Percentiles rank a stretch among this genome's conserved stretches.
Evolutionary conservation across 1,140 invertebrate species (phyloP).

Genomic region (Sitobion miscanthi): DNA sequence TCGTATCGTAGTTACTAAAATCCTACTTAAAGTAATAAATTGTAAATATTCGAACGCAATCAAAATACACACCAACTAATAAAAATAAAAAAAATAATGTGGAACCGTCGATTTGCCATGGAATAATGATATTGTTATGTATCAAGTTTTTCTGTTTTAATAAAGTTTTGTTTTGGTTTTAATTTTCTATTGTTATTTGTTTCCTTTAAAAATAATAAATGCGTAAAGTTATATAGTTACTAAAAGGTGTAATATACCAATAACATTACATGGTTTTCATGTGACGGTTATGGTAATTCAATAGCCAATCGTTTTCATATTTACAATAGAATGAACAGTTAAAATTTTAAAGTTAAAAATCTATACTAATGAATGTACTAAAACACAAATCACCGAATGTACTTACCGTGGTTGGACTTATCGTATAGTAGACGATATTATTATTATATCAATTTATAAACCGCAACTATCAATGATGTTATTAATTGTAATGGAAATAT

Average conservation of each 20-base stretch:
- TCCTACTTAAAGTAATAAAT: neutral
- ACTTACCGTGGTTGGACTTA: neutral
- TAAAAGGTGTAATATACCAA: no score
- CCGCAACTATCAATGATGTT: neutral
- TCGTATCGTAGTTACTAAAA: neutral
- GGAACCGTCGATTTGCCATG: neutral
- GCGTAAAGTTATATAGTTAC: neutral
- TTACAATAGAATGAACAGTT: neutral
- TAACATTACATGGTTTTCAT: neutral
- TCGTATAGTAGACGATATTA: neutral
- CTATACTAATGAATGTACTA: no score
- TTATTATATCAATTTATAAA: neutral
- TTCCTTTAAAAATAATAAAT: neutral
- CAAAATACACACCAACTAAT: neutral
- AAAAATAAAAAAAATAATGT: neutral
- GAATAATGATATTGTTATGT: neutral
- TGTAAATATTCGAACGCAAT: neutral
- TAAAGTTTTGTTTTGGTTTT: neutral
- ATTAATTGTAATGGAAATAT: neutral
- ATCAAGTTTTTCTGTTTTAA: neutral
- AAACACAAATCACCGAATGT: neutral
- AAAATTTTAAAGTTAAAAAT: neutral
- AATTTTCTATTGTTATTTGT: neutral
- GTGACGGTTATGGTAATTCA: neutral
- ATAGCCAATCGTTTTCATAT: neutral